Evolutionary conservation across 2,113 vertebrate species (phyloP).

Genomic region (Pristiophorus japonicus): DNA sequence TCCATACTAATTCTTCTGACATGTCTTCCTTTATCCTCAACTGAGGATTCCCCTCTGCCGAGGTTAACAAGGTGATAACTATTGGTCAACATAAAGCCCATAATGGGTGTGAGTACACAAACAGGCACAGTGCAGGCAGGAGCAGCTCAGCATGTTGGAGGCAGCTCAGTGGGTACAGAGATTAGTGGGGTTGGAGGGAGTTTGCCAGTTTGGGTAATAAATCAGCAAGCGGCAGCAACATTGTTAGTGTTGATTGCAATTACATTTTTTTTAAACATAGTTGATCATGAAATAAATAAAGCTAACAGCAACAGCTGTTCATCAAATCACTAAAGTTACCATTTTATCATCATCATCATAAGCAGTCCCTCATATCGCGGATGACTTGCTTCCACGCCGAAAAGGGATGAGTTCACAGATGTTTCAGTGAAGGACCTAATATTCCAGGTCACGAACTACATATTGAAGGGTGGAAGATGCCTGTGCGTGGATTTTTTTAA

Average conservation of each 20-base stretch:
- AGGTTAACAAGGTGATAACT: too few species aligned
- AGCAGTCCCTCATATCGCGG: too few species aligned
- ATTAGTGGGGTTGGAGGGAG: not conserved
- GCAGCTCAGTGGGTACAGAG: not conserved
- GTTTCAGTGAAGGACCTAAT: too few species aligned
- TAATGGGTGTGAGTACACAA: not conserved
- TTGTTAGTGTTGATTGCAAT: not conserved
- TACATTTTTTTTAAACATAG: not conserved
- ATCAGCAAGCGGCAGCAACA: not conserved
- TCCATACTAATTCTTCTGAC: too few species aligned
- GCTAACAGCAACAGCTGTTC: not conserved
- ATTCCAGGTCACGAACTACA: too few species aligned
- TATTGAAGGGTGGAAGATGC: too few species aligned
- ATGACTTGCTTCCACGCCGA: too few species aligned
- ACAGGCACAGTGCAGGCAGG: not conserved
- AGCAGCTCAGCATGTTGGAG: not conserved
- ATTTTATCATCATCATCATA: too few species aligned
- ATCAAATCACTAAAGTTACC: not conserved
- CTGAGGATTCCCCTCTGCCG: too few species aligned
- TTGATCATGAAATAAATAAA: not conserved
- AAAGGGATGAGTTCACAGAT: too few species aligned
- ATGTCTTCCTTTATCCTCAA: too few species aligned
- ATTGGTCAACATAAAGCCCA: not conserved
- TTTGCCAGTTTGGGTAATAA: not conserved
- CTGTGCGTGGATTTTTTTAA: too few species aligned